These are phyloP conservation scores for Engraulis encrasicolus DNA, from an alignment of 2,113 vertebrate genomes.

Conservation along the genomic window DNA sequence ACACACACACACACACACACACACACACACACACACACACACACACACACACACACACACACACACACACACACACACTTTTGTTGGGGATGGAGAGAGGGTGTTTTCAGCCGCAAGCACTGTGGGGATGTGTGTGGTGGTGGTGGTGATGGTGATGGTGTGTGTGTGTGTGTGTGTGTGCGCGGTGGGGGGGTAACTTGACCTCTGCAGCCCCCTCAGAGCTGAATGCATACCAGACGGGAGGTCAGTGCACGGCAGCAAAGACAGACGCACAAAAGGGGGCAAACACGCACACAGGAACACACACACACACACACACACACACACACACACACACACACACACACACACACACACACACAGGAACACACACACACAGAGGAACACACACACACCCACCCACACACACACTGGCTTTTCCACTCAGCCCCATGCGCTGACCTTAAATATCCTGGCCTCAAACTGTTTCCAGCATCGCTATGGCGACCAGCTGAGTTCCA, in stretches of 20 bases:
- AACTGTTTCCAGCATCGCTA: constrained; percentile 49
- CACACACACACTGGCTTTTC: constrained; percentile 24
- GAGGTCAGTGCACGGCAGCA: background rate
- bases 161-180: too few species aligned
- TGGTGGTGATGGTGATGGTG: too few species aligned
- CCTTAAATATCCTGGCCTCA: constrained; percentile 49
- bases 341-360: background rate
- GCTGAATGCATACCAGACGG: background rate
- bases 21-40: constrained; percentile 12
- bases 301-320: background rate
- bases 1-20: constrained; percentile 22
- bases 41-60: constrained; percentile 21
- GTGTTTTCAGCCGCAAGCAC: background rate
- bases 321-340: constrained; percentile 11
- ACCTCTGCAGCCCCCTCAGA: background rate
- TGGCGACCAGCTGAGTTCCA: constrained; percentile 54
- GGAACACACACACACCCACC: background rate
- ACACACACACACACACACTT: constrained; percentile 1
- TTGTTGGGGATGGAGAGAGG: background rate
- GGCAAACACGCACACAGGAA: constrained; percentile 15
- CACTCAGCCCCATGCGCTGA: constrained; percentile 35
- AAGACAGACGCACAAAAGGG: constrained; percentile 12
- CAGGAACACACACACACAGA: constrained; percentile 19
- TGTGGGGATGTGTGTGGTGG: too few species aligned
- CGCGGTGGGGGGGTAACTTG: background rate